phyloP scores from a whole-genome alignment of 23 tunicate species.

The Halocynthia roretzi region DNA sequence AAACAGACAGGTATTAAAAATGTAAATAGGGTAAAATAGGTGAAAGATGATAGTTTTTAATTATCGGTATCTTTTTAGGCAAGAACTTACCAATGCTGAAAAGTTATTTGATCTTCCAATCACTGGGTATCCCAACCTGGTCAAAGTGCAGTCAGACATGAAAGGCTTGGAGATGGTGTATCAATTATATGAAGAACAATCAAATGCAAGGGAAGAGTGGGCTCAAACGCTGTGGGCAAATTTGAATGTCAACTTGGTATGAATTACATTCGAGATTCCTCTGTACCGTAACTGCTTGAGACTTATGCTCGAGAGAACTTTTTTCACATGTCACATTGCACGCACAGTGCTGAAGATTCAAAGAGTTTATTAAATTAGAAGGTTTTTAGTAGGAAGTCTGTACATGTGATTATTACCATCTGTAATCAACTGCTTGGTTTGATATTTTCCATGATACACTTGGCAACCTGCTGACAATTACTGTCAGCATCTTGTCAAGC shows the following conservation, averaged over 20 bases:
- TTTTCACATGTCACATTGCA: background rate
- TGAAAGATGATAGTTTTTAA: background rate
- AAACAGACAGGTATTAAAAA: conserved; percentile 41
- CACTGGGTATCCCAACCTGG: conserved; percentile 77
- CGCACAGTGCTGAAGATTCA: too few species aligned
- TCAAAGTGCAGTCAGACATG: conserved; percentile 82
- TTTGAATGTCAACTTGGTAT: conserved; percentile 81
- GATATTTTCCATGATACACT: too few species aligned
- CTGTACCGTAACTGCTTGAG: background rate
- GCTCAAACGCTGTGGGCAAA: conserved; percentile 97
- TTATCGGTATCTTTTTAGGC: conserved; percentile 33
- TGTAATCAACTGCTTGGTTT: too few species aligned
- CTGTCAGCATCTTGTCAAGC: background rate
- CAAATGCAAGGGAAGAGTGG: conserved; percentile 93
- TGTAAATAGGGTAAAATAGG: background rate
- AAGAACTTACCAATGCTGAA: conserved; percentile 94
- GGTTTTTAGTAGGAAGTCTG: too few species aligned
- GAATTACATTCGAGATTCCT: background rate
- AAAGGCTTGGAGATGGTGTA: conserved; percentile 77
- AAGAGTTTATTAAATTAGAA: background rate
- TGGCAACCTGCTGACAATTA: too few species aligned
- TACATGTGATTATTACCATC: too few species aligned
- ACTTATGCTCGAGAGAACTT: background rate
- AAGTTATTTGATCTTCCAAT: conserved; percentile 87
- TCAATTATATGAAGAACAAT: conserved; percentile 76